Evolutionary conservation across 2,888 invertebrate genomes (phyloP).

Genomic region (Andrena trimmerana): DNA sequence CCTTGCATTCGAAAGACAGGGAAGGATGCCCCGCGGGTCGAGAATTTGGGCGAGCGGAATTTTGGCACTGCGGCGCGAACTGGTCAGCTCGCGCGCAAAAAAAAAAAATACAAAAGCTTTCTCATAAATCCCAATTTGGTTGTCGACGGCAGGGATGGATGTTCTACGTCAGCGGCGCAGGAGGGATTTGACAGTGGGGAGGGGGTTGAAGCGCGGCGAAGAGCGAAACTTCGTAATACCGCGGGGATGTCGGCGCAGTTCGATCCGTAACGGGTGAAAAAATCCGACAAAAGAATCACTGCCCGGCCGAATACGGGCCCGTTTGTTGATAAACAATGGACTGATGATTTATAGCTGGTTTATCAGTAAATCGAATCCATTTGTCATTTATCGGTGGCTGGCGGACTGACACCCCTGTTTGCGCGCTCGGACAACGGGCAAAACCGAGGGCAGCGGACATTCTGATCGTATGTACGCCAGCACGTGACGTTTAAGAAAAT

Average conservation of each 20-base stretch:
- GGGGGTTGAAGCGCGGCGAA: background rate
- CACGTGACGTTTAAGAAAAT: slow-evolving; percentile 30
- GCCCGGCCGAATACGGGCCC: slow-evolving; percentile 59
- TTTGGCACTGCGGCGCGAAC: slow-evolving; percentile 37
- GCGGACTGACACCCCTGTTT: slow-evolving; percentile 18
- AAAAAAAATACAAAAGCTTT: slow-evolving; percentile 40
- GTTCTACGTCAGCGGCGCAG: slow-evolving; percentile 56
- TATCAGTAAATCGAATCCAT: slow-evolving; percentile 79
- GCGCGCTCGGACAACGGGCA: slow-evolving; percentile 11
- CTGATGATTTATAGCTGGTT: slow-evolving; percentile 75
- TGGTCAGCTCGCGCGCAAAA: background rate
- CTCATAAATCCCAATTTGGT: slow-evolving; percentile 76
- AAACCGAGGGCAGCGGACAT: slow-evolving; percentile 32
- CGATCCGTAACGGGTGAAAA: slow-evolving; percentile 36
- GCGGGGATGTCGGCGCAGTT: slow-evolving; percentile 32
- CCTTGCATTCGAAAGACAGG: slow-evolving; percentile 13
- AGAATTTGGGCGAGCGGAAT: slow-evolving; percentile 29
- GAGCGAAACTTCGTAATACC: slow-evolving; percentile 50
- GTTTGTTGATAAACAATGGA: slow-evolving; percentile 78
- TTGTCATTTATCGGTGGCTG: slow-evolving; percentile 73
- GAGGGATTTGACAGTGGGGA: slow-evolving; percentile 12
- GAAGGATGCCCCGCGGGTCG: slow-evolving; percentile 31
- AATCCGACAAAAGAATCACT: slow-evolving; percentile 69
- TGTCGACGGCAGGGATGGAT: slow-evolving; percentile 70
- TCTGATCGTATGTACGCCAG: background rate